Percentiles rank a stretch among this genome's conserved stretches.
Conservation (phyloP, 2,113 vertebrate species). For the Trogon surrucura region DNA sequence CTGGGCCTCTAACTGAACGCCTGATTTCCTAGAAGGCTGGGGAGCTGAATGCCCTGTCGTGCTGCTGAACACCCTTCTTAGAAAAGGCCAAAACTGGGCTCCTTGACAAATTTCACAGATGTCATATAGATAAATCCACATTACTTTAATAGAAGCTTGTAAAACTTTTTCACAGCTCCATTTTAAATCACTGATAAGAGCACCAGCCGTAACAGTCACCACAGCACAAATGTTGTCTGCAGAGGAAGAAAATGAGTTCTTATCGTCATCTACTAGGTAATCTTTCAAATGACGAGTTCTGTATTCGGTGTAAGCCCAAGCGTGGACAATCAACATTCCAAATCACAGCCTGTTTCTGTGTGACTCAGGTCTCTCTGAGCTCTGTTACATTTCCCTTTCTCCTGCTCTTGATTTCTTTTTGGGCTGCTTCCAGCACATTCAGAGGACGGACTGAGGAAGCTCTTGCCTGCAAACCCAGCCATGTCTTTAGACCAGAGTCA, state of each 20-base stretch:
- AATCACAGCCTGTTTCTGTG: not conserved
- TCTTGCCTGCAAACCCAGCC: not conserved
- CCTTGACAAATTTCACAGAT: not conserved
- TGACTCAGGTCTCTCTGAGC: not conserved
- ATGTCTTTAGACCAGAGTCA: not conserved
- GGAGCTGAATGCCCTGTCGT: not conserved
- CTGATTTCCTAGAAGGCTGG: not conserved
- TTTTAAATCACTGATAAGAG: conserved; percentile 40
- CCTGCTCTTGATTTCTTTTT: not conserved
- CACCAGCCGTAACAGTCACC: not conserved
- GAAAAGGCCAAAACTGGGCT: not conserved
- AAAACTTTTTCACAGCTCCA: conserved; percentile 27
- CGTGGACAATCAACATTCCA: not conserved
- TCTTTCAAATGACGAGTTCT: conserved; percentile 27
- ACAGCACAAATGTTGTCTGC: not conserved
- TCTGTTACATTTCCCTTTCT: not conserved
- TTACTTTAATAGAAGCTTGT: conserved; percentile 28
- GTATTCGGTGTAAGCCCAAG: not conserved
- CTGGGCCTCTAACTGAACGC: not conserved
- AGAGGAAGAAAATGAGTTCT: conserved; percentile 44
- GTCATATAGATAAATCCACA: not conserved
- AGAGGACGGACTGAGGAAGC: not conserved
- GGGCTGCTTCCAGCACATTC: not conserved
- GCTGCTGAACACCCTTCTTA: not conserved
- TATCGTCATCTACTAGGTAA: conserved; percentile 48